Conservation (phyloP, 2,888 invertebrate genomes). For the Zaprionus lineosus region DNA sequence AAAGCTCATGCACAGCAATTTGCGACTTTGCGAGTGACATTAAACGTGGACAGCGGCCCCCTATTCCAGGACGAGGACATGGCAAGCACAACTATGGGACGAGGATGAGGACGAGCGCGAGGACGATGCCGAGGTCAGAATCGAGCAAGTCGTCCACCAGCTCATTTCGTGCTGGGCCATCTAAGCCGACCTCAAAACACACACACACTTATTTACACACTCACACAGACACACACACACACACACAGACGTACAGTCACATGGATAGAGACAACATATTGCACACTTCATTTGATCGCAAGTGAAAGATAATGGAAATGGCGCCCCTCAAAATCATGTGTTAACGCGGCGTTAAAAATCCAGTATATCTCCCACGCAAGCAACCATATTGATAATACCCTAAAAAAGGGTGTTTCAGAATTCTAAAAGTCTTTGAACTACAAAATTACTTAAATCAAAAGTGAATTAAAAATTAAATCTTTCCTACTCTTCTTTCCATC, state of each 20-base stretch:
- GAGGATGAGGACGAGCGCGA: background rate
- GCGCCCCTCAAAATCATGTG: constrained; percentile 67
- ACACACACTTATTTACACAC: background rate
- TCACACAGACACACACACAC: constrained; percentile 1
- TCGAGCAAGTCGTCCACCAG: constrained; percentile 34
- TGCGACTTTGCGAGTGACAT: constrained; percentile 79
- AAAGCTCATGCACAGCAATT: constrained; percentile 80
- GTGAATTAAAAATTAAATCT: no score
- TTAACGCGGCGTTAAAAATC: constrained; percentile 73
- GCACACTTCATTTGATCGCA: constrained; percentile 79
- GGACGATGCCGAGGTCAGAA: constrained; percentile 1
- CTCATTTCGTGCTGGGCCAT: constrained; percentile 55
- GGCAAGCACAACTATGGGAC: no score
- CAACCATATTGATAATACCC: constrained; percentile 18
- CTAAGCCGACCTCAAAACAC: constrained; percentile 20
- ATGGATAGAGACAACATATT: constrained; percentile 50
- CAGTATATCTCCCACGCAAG: constrained; percentile 20
- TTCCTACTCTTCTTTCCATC: no score
- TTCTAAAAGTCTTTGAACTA: no score
- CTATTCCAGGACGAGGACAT: no score
- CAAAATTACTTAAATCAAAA: no score
- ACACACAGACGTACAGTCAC: background rate
- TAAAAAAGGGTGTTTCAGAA: background rate
- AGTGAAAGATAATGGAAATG: constrained; percentile 71
- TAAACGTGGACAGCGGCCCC: constrained; percentile 69